These are phyloP conservation scores for Donacobius atricapilla DNA, from an alignment of 2,113 vertebrate genomes.

Conservation along the genomic window DNA sequence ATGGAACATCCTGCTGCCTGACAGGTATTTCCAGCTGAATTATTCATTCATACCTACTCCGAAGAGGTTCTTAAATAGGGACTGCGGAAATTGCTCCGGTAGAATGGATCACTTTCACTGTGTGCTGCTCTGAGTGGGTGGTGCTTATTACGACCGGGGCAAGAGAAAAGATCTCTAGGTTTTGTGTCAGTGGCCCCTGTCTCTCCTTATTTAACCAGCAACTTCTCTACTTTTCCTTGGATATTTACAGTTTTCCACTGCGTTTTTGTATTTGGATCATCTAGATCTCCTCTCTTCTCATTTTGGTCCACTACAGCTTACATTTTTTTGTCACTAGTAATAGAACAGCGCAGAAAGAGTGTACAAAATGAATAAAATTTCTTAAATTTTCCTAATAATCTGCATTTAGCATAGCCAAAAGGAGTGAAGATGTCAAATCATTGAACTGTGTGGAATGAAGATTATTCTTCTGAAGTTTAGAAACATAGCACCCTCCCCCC, in stretches of 20 bases:
- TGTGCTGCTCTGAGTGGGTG: neutral
- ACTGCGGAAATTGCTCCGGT: neutral
- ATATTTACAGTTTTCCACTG: neutral
- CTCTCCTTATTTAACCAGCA: neutral
- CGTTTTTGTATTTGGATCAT: neutral
- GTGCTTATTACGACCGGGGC: neutral
- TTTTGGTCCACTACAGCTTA: neutral
- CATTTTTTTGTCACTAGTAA: neutral
- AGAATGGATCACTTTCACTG: neutral
- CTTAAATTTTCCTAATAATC: neutral
- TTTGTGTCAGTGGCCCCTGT: neutral
- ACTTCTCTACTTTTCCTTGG: neutral
- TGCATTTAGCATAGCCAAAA: neutral
- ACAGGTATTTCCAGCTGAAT: constrained; percentile 51
- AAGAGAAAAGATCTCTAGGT: neutral
- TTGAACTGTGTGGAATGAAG: neutral
- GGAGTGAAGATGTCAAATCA: neutral
- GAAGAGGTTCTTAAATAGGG: neutral
- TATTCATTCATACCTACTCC: neutral
- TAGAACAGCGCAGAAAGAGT: neutral
- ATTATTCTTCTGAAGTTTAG: neutral
- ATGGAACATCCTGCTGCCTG: neutral
- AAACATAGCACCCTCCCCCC: fast-evolving
- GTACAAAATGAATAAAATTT: neutral
- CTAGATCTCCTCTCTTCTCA: neutral